Evolutionary conservation across 2,888 invertebrate species (phyloP), one percentile per base, ranked within the genome.

Genomic region (Cerastoderma edule): DNA sequence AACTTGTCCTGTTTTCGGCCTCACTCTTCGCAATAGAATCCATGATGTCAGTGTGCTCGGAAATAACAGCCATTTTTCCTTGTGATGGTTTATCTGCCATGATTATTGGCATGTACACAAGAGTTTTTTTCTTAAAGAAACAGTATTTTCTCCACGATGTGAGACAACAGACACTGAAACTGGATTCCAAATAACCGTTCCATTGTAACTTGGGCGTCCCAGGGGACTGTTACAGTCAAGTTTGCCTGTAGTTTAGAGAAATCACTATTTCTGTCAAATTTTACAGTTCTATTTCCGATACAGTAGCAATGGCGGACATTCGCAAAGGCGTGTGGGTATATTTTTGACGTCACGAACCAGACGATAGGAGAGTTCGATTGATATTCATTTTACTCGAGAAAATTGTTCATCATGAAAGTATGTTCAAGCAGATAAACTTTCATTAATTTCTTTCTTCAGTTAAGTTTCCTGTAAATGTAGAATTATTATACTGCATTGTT

Each of bases 1-100:
- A 71, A 39, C 39, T 63, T 10, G 72, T 65, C 66, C 80, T 85
- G 35, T 77, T 75, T 44, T 89, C 88, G 13, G 69, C 65, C 46
- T 85, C 87, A 44, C 87, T 85, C 24, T 83, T 80, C 32, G 76
- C 74, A 39, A 79, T 73, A 32, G 74, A 78, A 5, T 85, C 84
- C 64, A 83, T 86, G 53, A 83, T 78, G 72, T 81, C 75, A 72
- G 83, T 83, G 70, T 83, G 82, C 67, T 86, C 86, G 50, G 83
- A 80, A 70, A 87, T 83, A 70, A 89, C 88, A 81, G 88, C 86
- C 88, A 89, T 88, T 78, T 88, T 87, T 77, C 83, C 84, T 72
- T 76, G 74, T 35, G 79, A 76, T 50, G 84, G 80, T 72, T 80
- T 80, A 78, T 87, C 85, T 79, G 87, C 88, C 86, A 87, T 87